Percentiles rank a stretch among this genome's conserved stretches.
Conservation (phyloP, 2,797 vertebrate species). For the Alexandromys oeconomus region DNA sequence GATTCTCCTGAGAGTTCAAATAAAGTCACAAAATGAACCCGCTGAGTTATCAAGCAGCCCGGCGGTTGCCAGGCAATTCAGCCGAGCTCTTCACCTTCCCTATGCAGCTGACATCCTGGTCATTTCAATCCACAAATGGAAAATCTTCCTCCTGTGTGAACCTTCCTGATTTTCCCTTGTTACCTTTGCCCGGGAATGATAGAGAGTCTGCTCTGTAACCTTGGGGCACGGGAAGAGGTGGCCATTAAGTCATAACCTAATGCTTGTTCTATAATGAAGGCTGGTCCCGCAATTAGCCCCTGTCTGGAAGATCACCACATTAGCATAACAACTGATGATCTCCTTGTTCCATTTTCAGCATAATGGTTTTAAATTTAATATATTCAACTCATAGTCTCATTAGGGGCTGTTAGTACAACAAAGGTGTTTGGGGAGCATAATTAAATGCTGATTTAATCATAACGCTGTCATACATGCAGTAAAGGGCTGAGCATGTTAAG, state of each 20-base stretch:
- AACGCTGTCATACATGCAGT: neutral
- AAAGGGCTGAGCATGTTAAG: neutral
- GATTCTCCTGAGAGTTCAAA: slow-evolving; percentile 53
- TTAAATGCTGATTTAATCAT: slow-evolving; percentile 62
- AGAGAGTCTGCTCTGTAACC: slow-evolving; percentile 3
- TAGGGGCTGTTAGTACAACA: slow-evolving; percentile 61
- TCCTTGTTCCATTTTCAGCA: slow-evolving; percentile 36
- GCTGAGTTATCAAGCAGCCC: neutral
- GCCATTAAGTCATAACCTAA: slow-evolving; percentile 18
- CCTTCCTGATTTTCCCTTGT: neutral
- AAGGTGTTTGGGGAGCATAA: slow-evolving; percentile 56
- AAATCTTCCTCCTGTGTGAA: neutral
- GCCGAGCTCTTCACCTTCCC: neutral
- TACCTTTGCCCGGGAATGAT: slow-evolving; percentile 17
- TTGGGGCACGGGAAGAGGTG: neutral
- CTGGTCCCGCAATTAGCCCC: slow-evolving; percentile 28
- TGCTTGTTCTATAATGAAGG: slow-evolving; percentile 28
- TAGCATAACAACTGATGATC: slow-evolving; percentile 63
- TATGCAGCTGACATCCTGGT: neutral
- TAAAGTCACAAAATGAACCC: slow-evolving; percentile 51
- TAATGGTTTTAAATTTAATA: slow-evolving; percentile 72
- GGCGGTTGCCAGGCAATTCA: neutral
- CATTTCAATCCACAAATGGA: slow-evolving; percentile 42
- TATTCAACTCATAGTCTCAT: slow-evolving; percentile 67
- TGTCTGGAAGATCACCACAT: slow-evolving; percentile 51